Base-by-base conservation (phyloP, 35 echinoderm and acorn worm genomes). In the Anneissia japonica region DNA sequence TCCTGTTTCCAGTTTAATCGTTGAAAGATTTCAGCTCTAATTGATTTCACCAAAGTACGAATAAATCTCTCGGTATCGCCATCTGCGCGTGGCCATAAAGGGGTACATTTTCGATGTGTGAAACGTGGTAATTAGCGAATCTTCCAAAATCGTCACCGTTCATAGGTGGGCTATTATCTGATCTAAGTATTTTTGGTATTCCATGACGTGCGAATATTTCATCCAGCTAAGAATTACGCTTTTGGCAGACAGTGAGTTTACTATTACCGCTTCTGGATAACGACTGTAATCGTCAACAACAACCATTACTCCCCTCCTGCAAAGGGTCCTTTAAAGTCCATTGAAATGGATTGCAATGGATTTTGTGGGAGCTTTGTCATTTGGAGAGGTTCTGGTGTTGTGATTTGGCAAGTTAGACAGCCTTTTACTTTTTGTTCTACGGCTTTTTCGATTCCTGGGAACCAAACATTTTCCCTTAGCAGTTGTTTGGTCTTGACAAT, bases 61-160 rank as follows among this genome's bases (percentile, higher is more conserved):
- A 95, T 95, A 21, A 96, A 79, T 17, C 90, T 76, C 46, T 96
- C 86, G 12, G 92, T 86, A 79, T 92, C 93, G 12, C 82, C 93
- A 77, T 96, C 92, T 30, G 93, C 93, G 36, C 86, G 78, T 51
- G 93, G 90, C 87, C 93, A 96, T 30, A 88, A 74, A 6, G 90
- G 93, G 3, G 84, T 97, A 9, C 92, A 73, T 86, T 88, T 92
- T 29, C 78, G 90, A 77, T 96, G 90, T 35, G 78, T 30, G 86
- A 92, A 95, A 31, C 90, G 31, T 81, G 80, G 39, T 82, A 76
- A 0, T 75, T 35, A 14, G 74, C 81, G 30, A 85, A 88, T 37
- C 73, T 30, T 10, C 0, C 36, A 81, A 88, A 95, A 32, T 91
- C 86, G 23, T 84, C 21, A 28, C 85, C 56, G 30, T 81, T 75